phyloP scores from a whole-genome alignment of 2,113 vertebrate genomes.

The Notothenia coriiceps region DNA sequence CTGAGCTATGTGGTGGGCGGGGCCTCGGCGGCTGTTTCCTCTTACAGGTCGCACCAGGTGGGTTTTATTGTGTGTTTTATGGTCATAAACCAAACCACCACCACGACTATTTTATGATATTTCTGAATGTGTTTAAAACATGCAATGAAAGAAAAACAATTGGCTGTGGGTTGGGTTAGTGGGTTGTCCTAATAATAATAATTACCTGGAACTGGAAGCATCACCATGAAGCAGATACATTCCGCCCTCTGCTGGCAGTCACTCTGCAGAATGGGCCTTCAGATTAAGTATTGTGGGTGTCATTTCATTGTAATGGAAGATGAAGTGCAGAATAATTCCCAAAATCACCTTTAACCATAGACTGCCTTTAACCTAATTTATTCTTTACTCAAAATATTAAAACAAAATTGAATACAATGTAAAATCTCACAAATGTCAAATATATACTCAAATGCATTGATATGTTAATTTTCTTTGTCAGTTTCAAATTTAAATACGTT shows the following conservation, averaged over 20 bases:
- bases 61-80: neutral
- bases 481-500: too few species aligned
- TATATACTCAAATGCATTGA: too few species aligned
- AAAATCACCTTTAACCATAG: too few species aligned
- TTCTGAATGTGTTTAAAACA: neutral
- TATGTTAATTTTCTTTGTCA: too few species aligned
- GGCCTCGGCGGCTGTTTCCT: neutral
- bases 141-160: neutral
- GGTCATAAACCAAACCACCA: too few species aligned
- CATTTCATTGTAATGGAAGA: too few species aligned
- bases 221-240: neutral
- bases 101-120: neutral
- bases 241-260: slow-evolving; percentile 12
- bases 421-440: too few species aligned
- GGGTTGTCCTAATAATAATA: neutral
- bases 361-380: neutral
- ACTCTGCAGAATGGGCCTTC: neutral
- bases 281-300: too few species aligned
- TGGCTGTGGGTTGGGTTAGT: neutral
- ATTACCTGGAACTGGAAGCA: slow-evolving; percentile 21
- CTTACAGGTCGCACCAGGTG: neutral
- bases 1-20: neutral
- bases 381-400: neutral
- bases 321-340: too few species aligned
- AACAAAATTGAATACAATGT: too few species aligned